Percentiles rank a stretch among this genome's conserved stretches.
Evolutionary conservation across 2,888 invertebrate genomes (phyloP).

Genomic region (Ectobius pallidus): DNA sequence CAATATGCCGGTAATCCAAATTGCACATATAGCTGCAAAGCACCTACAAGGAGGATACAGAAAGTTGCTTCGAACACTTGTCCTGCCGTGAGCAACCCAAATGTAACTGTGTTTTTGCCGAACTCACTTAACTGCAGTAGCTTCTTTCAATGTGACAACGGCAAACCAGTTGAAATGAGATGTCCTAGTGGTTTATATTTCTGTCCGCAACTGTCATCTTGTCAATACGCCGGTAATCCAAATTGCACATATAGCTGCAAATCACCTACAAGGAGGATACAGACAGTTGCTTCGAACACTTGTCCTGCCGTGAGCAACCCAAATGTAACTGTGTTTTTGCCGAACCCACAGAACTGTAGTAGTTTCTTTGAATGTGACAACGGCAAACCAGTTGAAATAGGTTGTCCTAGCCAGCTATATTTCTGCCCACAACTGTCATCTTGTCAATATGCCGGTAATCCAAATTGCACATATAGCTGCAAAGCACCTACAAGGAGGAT

Average conservation of each 20-base stretch:
- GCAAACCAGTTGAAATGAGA: no score
- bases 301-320: neutral
- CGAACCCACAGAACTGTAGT: slow-evolving; percentile 12
- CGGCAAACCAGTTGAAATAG: neutral
- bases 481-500: no score
- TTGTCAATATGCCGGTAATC: neutral
- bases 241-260: no score
- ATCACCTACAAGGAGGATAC: neutral
- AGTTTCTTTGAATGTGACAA: neutral
- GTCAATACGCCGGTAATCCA: no score
- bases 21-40: neutral
- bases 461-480: neutral
- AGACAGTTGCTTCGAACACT: neutral
- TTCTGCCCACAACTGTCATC: neutral
- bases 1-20: neutral
- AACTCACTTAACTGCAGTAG: neutral
- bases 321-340: neutral
- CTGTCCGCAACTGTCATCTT: no score
- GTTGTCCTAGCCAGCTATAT: neutral
- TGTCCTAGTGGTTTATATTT: no score
- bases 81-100: neutral
- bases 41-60: no score
- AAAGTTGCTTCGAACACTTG: neutral
- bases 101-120: neutral
- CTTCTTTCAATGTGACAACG: neutral